Conservation (phyloP, 2,888 invertebrate species). For the Anagyrus pseudococci region DNA sequence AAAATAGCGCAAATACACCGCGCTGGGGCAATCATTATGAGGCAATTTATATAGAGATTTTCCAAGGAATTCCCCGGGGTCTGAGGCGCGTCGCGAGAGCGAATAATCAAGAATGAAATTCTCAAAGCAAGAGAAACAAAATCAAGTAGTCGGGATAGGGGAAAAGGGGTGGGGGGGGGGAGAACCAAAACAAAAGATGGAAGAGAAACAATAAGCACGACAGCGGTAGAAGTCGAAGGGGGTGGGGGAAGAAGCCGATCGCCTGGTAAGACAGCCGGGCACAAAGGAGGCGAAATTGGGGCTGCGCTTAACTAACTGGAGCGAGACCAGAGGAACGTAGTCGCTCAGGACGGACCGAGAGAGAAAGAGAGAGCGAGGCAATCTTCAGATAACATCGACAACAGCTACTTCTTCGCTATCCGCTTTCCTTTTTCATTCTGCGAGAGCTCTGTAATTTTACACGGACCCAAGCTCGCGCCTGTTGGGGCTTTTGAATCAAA, state of each 20-base stretch:
- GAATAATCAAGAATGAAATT: conserved; percentile 2
- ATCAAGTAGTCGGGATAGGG: too few relatives aligned
- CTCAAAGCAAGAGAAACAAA: not conserved
- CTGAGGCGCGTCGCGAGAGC: not conserved
- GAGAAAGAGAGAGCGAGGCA: too few relatives aligned
- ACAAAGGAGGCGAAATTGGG: not conserved
- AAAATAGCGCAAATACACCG: too few relatives aligned
- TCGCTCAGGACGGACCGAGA: not conserved
- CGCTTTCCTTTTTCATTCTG: conserved; percentile 13
- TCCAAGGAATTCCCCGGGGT: too few relatives aligned
- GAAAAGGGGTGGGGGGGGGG: too few relatives aligned
- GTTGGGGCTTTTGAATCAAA: too few relatives aligned
- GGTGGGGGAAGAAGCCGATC: not conserved
- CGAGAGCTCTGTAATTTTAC: too few relatives aligned
- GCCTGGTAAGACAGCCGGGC: not conserved
- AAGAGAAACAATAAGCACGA: not conserved
- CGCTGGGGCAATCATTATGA: too few relatives aligned
- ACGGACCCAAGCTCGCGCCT: too few relatives aligned
- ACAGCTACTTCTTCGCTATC: conserved; percentile 6
- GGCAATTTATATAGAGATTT: too few relatives aligned
- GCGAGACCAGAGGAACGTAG: not conserved
- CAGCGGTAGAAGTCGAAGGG: not conserved
- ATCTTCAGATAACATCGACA: conserved; percentile 22
- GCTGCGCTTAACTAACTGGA: not conserved
- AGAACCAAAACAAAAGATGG: conserved; percentile 1